Evolutionary conservation across 2,113 vertebrate genomes (phyloP), one percentile per base, ranked within the genome.

Genomic region (Clarias macrocephalus): DNA sequence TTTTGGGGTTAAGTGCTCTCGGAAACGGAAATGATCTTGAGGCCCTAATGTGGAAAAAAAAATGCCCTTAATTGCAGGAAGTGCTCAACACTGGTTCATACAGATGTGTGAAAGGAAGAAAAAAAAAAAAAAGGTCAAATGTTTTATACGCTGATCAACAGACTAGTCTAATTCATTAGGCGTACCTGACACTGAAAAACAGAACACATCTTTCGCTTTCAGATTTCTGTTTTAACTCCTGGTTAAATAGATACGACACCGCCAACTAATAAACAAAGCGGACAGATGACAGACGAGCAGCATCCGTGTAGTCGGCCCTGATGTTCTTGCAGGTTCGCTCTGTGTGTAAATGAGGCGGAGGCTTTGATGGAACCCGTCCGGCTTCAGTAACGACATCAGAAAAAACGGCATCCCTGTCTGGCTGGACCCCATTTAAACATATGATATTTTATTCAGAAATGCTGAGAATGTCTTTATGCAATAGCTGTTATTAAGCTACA

Each of bases 311-410:
- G 16, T 72, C 8, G 9, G 8, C 37, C 33, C 68, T 21, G 30
- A 72, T 33, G 62, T 48, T 48, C 48, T 8, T 48, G 6, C 48
- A 48, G 48, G 48, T 0, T 8, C 7, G 48, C 48, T 8, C 48
- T 48, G 72, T 75, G 21, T 21, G 13, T 37, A 42, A 48, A 9
- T 23, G 28, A 68, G 42, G 42, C 12, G 19, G 28, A 30, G 65
- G 73, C 52, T 73, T 48, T 15, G 63, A 76, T 80, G 15, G 37
- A 80, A 82, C 82, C 48, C 82, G 48, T 48, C 48, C 33, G 48
- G 37, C 5, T 33, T 7, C 0, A 30, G 28, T 68, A 33, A 68
- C 28, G 2, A 28, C 28, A 33, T 6, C n/a, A 30, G 16, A n/a
- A 7, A 37, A 37, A 37, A 37, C 2, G 19, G 33, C 33, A 30